phyloP scores from a whole-genome alignment of 1,140 invertebrate species.

The Choristoneura fumiferana region DNA sequence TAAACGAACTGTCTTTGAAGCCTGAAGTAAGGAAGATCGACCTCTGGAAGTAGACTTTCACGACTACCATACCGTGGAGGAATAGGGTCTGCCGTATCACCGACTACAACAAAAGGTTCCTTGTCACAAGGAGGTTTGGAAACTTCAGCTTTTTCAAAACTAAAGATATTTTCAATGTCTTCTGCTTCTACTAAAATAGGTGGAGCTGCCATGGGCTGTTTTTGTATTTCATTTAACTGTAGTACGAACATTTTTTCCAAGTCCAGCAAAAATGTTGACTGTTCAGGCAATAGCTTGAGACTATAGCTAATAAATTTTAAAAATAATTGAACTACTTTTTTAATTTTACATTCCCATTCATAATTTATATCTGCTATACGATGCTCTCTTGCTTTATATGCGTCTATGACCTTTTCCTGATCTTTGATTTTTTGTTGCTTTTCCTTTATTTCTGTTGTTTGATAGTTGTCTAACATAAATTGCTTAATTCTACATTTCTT shows the following conservation, averaged over 20 bases:
- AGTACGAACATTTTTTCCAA: conserved; percentile 64
- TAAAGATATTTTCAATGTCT: conserved; percentile 40
- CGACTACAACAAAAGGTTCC: conserved; percentile 51
- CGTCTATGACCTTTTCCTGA: conserved; percentile 40
- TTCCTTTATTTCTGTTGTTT: conserved; percentile 42
- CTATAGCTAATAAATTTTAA: conserved; percentile 67
- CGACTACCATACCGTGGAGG: conserved; percentile 52
- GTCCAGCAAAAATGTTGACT: conserved; percentile 62
- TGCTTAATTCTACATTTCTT: conserved; percentile 66
- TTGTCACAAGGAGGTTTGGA: conserved; percentile 34
- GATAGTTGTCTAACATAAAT: conserved; percentile 53
- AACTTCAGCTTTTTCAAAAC: conserved; percentile 38
- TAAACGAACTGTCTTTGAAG: conserved; percentile 58
- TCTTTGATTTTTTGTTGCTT: conserved; percentile 51
- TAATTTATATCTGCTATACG: conserved; percentile 49
- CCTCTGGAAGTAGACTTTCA: conserved; percentile 53
- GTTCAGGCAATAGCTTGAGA: conserved; percentile 64
- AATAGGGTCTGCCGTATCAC: conserved; percentile 45
- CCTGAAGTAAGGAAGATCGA: conserved; percentile 56
- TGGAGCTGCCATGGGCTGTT: conserved; percentile 31
- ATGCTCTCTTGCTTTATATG: conserved; percentile 40
- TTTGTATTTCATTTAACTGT: conserved; percentile 63
- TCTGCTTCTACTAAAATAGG: conserved; percentile 49
- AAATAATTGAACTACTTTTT: conserved; percentile 59
- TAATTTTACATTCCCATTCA: conserved; percentile 62